Evolutionary conservation across 2,888 invertebrate species (phyloP), one percentile per base, ranked within the genome.

Genomic region (Itoplectis maculator): DNA sequence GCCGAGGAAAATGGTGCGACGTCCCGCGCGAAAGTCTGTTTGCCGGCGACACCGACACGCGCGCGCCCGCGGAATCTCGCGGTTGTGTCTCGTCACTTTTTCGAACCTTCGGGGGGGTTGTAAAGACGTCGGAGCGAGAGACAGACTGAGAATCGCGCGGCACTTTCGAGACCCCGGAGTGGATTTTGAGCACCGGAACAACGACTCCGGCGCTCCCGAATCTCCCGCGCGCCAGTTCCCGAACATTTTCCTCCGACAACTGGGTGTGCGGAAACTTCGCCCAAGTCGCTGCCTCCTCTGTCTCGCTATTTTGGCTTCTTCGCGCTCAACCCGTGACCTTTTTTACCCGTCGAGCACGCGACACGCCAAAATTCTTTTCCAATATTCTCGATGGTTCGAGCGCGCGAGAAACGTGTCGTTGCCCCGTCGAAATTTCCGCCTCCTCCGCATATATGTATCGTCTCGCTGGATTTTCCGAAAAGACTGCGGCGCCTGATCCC

Each of bases 171-270:
- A 42, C 11, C 63, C 2, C 11, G 42, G 13, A 23, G 40, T 42
- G 63, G 5, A 6, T 42, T 13, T 18, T 13, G 42, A 63, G 42
- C 23, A 42, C 63, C 40, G 15, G 29, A 49, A 68, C 66, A 47
- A 45, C 49, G 5, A n/a, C 11, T 35, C 47, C 8, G 47, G 4
- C 8, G 9, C 11, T 37, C 9, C 35, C 3, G 49, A 66, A 15
- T 37, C 18, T n/a, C n/a, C n/a, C n/a, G 0, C 49, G 9, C 15
- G 15, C 35, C 3, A 47, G 49, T 18, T 15, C 2, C 18, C 35
- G 35, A 68, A 68, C 66, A 68, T 68, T 66, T 66, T 49, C 35
- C 40, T 49, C 49, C 11, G n/a, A 11, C n/a, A 66, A 66, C 66
- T 49, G 35, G 35, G 15, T 49, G 23, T 2, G 49, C 15, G 35